Evolutionary conservation across 2,888 invertebrate species (phyloP).

Genomic region (Apotomis capreana): DNA sequence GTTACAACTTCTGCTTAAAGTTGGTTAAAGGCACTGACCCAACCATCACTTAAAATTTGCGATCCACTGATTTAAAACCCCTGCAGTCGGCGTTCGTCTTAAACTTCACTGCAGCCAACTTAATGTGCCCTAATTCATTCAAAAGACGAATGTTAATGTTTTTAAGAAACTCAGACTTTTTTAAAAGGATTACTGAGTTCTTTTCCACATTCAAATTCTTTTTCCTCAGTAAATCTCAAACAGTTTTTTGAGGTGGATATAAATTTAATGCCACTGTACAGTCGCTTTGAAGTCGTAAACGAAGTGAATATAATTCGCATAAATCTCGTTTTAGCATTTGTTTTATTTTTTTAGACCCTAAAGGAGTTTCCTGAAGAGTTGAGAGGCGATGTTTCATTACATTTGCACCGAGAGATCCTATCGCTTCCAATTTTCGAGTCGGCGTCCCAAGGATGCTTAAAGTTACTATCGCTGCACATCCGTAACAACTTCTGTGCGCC

Average conservation of each 20-base stretch:
- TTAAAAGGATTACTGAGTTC: slow-evolving; percentile 39
- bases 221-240: slow-evolving; percentile 33
- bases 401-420: slow-evolving; percentile 96
- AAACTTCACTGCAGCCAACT: background rate
- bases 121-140: slow-evolving; percentile 28
- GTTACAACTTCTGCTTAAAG: too few species aligned
- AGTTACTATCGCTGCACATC: slow-evolving; percentile 95
- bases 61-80: too few species aligned
- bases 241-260: slow-evolving; percentile 40
- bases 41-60: too few species aligned
- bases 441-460: slow-evolving; percentile 97
- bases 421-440: slow-evolving; percentile 97
- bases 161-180: slow-evolving; percentile 31
- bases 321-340: slow-evolving; percentile 35
- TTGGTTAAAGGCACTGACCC: too few species aligned
- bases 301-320: slow-evolving; percentile 40
- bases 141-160: slow-evolving; percentile 33
- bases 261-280: slow-evolving; percentile 45
- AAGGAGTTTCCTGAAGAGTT: slow-evolving; percentile 98
- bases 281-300: slow-evolving; percentile 45
- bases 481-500: slow-evolving; percentile 98
- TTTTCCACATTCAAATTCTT: slow-evolving; percentile 28
- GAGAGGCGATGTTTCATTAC: slow-evolving; percentile 97
- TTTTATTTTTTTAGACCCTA: slow-evolving; percentile 86
- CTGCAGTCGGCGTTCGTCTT: background rate